Evolutionary conservation across 2,888 invertebrate genomes (phyloP).

Genomic region (Helicoverpa assulta): DNA sequence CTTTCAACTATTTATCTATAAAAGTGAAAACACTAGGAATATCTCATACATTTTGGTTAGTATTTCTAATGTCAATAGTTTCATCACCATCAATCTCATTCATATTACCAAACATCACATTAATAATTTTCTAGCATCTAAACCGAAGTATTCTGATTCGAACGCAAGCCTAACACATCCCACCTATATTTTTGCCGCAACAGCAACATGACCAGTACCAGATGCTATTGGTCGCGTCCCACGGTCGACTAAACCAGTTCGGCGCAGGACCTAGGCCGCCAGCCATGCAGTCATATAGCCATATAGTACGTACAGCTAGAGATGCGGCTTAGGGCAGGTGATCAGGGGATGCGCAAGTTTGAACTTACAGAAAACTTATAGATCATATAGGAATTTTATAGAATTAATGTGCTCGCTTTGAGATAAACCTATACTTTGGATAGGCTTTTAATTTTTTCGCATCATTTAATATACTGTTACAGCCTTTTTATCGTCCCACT

Average conservation of each 20-base stretch:
- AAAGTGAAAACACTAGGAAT: neutral
- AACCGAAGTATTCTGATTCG: slow-evolving; percentile 4
- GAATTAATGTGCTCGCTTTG: neutral
- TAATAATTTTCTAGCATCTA: neutral
- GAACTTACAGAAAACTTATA: neutral
- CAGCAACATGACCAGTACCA: slow-evolving; percentile 5
- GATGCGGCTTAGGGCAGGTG: slow-evolving; percentile 27
- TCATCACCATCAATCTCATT: too few relatives aligned
- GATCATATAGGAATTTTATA: neutral
- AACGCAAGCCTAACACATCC: slow-evolving; percentile 26
- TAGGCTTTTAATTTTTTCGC: too few relatives aligned
- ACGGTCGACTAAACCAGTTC: slow-evolving; percentile 55
- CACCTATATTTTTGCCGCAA: slow-evolving; percentile 6
- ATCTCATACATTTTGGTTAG: neutral
- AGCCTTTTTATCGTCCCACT: too few relatives aligned
- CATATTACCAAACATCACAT: neutral
- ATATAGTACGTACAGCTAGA: neutral
- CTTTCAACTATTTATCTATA: neutral
- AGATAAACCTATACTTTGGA: neutral
- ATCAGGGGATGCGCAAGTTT: slow-evolving; percentile 9
- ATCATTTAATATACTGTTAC: too few relatives aligned
- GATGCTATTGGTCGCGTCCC: slow-evolving; percentile 43
- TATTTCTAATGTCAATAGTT: too few relatives aligned
- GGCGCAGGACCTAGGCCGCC: slow-evolving; percentile 33
- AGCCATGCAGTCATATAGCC: slow-evolving; percentile 8